Evolutionary conservation across 2,888 invertebrate genomes (phyloP).

Genomic region (Tetranychus piercei): DNA sequence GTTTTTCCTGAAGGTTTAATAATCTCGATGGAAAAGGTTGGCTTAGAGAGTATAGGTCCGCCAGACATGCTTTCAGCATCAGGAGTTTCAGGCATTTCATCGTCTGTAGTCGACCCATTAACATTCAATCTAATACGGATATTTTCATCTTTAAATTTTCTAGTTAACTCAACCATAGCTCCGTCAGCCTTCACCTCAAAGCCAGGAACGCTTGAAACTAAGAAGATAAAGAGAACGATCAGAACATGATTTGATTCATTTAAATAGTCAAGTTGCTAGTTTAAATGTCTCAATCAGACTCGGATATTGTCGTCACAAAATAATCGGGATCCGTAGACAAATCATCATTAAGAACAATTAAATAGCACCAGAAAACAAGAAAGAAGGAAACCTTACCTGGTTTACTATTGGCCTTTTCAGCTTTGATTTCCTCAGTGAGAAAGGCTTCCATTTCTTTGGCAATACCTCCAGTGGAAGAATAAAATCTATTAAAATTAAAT

Average conservation of each 20-base stretch:
- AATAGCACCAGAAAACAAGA: neutral
- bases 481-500: neutral
- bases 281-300: neutral
- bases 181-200: constrained; percentile 48
- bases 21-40: constrained; percentile 74
- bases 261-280: neutral
- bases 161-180: constrained; percentile 59
- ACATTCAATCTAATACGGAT: constrained; percentile 68
- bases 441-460: constrained; percentile 9
- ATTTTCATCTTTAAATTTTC: constrained; percentile 42
- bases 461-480: neutral
- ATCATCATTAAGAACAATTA: neutral
- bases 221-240: neutral
- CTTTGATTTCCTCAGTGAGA: constrained; percentile 13
- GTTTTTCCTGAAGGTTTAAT: constrained; percentile 48
- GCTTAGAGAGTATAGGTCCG: constrained; percentile 57
- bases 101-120: constrained; percentile 78
- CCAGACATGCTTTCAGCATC: constrained; percentile 46
- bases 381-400: neutral
- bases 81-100: constrained; percentile 40
- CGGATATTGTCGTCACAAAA: neutral
- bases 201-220: constrained; percentile 9
- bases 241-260: neutral
- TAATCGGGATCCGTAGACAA: constrained; percentile 5
- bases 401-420: constrained; percentile 6